Evolutionary conservation across 2,888 invertebrate species (phyloP), one percentile per base, ranked within the genome.

Genomic region (Scelioninae gen. 1): DNA sequence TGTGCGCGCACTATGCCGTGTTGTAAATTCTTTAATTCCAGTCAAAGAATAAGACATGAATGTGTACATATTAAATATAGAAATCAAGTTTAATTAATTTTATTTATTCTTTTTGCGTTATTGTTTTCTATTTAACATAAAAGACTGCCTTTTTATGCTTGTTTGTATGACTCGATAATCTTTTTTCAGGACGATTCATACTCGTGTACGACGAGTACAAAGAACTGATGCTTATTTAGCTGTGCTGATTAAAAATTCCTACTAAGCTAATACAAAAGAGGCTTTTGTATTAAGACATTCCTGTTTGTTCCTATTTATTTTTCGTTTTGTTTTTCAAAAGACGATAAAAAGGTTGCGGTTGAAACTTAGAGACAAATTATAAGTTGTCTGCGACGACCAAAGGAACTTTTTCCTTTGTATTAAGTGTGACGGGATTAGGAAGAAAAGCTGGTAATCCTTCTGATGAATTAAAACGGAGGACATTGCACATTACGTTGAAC

Each of bases 241-340:
- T 23, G 86, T 88, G 86, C 89, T 91, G 91, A 91, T 91, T 91
- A 91, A 91, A 91, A 91, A 91, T 91, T 91, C 91, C 90, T 90
- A 90, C 90, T 90, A 87, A 85, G 84, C 85, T 84, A 88, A 87
- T 88, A 89, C 88, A 89, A 90, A 89, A 87, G 89, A 84, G 58
- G 66, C 74, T 43, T 62, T 40, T 15, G 71, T 58, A 31, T 13
- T n/a, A 10, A 49, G 51, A 31, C 75, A 38, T 45, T 80, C 76
- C 80, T 85, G 83, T 80, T 81, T 79, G 82, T 83, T 85, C 86
- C 86, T 88, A 87, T 88, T 90, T 89, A 88, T 88, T 86, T 85
- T 84, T 85, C 68, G 79, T 78, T 81, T 71, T 60, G 29, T 43
- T 63, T 77, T 58, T 84, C 85, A 68, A 5, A 65, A 84, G 76